Percentiles rank a stretch among this genome's conserved stretches.
Conservation (phyloP, 2,113 vertebrate species). For the Corythoichthys haematopterus region DNA sequence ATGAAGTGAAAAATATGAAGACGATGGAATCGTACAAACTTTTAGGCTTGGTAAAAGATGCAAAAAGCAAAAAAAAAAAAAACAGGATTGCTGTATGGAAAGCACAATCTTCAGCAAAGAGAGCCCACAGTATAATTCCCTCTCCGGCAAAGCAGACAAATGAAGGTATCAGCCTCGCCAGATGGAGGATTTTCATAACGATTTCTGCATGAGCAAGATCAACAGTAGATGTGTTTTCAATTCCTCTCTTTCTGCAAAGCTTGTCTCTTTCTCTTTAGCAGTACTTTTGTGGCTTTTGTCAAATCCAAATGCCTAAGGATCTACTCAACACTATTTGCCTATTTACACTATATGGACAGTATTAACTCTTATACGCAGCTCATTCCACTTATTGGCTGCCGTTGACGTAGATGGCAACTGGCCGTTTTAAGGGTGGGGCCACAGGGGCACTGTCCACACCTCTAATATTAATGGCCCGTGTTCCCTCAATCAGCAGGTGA, state of each 20-base stretch:
- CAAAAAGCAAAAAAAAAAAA: not conserved
- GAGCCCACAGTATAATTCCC: conserved; percentile 11
- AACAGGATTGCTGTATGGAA: not conserved
- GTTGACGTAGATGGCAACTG: too few species aligned
- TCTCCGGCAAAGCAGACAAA: conserved; percentile 2
- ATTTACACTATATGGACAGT: not conserved
- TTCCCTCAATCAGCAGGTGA: too few species aligned
- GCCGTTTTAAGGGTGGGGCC: too few species aligned
- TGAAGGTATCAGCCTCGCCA: conserved; percentile 7
- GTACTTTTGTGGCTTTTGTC: conserved; percentile 2
- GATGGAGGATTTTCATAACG: conserved; percentile 7
- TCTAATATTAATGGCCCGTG: too few species aligned
- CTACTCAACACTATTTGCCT: not conserved
- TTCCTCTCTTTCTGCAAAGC: not conserved
- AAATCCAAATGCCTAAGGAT: conserved; percentile 19
- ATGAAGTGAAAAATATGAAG: not conserved
- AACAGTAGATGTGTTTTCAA: not conserved
- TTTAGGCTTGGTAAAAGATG: not conserved
- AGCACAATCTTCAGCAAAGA: not conserved
- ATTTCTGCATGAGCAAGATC: not conserved
- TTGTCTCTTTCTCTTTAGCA: conserved; percentile 12
- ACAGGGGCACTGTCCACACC: too few species aligned
- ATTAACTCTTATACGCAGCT: not conserved
- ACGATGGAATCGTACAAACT: not conserved
- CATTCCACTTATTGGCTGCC: too few species aligned